Evolutionary conservation across 1,140 invertebrate genomes (phyloP).

Genomic region (Heliconius hewitsoni): DNA sequence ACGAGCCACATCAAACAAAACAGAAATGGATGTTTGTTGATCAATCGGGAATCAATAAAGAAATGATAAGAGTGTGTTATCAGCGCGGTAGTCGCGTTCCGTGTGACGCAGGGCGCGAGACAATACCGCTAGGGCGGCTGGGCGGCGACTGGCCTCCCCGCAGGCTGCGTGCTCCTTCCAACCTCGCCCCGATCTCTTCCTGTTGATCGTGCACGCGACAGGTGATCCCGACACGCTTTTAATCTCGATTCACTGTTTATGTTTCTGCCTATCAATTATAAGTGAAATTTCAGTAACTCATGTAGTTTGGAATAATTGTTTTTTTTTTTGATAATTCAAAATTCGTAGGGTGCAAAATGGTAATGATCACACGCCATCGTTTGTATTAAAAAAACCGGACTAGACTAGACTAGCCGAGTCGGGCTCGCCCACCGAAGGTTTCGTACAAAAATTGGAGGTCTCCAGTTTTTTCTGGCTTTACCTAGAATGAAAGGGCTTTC

Average conservation of each 20-base stretch:
- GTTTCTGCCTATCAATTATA: slow-evolving; percentile 30
- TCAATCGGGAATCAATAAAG: slow-evolving; percentile 33
- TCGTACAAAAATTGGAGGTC: too few relatives aligned
- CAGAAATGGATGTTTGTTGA: slow-evolving; percentile 9
- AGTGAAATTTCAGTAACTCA: neutral
- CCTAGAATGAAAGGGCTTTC: too few relatives aligned
- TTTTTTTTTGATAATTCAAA: too few relatives aligned
- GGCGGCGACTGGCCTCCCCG: slow-evolving; percentile 74
- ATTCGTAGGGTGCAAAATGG: too few relatives aligned
- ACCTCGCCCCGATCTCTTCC: slow-evolving; percentile 74
- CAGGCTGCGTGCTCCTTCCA: slow-evolving; percentile 60
- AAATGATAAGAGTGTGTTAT: slow-evolving; percentile 48
- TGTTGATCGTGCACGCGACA: slow-evolving; percentile 77
- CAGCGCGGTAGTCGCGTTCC: slow-evolving; percentile 26
- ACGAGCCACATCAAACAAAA: slow-evolving; percentile 18
- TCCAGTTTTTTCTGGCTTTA: too few relatives aligned
- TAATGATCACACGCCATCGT: too few relatives aligned
- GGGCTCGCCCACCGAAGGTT: too few relatives aligned
- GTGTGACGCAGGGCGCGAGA: slow-evolving; percentile 41
- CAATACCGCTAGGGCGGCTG: slow-evolving; percentile 67
- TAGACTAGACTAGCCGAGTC: too few relatives aligned
- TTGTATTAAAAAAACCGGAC: too few relatives aligned
- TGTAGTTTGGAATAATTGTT: neutral
- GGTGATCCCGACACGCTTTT: slow-evolving; percentile 65
- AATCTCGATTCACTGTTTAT: slow-evolving; percentile 45